Base-by-base conservation (phyloP, 30 jellyfish, hydroid and myxozoan genomes). In the Cassiopea andromeda region DNA sequence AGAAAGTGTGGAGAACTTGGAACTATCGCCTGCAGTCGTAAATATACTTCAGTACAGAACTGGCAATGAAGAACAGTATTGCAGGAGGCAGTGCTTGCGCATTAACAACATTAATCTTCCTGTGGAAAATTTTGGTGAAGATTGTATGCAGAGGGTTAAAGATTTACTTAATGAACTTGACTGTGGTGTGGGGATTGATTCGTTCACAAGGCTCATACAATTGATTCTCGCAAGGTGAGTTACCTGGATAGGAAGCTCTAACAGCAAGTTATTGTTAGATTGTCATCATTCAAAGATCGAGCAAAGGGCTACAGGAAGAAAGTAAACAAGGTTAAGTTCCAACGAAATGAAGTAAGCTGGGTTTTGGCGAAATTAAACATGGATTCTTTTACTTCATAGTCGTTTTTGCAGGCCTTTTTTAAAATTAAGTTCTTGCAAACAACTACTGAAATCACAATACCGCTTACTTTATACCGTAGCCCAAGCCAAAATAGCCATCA, bases 181-280 rank as follows among this genome's bases (percentile, higher is more conserved):
- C 58, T 82, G 83, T 67, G 91, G 73, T 48, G 83, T 82, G 57
- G 83, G 74, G 48, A 82, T 68, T 46, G 74, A 82, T 47, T 44
- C 47, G 48, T 38, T 82, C 46, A 82, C 73, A 68, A 73, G 84
- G 91, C 85, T 48, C 91, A 82, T 67, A 68, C 85, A 82, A 82
- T 82, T 59, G 84, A 85, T 44, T 85, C 64, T 67, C 48, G 73
- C 44, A 68, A 10, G 85, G 58, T 10, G 46, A 61, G 57, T 45
- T 13, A 80, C 12, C 85, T 43, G 44, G 72, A 48, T 46, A 80
- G 91, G 4, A 47, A 44, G 45, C 50, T 48, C 46, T 38, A 67
- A 4, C 91, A 82, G 73, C 91, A 82, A 43, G 69, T 82, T 45
- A 82, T 82, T 46, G 91, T 67, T 18, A 48, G 73, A 18, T 82